Evolutionary conservation across 2,113 vertebrate genomes (phyloP).

Genomic region (Mirza zaza): DNA sequence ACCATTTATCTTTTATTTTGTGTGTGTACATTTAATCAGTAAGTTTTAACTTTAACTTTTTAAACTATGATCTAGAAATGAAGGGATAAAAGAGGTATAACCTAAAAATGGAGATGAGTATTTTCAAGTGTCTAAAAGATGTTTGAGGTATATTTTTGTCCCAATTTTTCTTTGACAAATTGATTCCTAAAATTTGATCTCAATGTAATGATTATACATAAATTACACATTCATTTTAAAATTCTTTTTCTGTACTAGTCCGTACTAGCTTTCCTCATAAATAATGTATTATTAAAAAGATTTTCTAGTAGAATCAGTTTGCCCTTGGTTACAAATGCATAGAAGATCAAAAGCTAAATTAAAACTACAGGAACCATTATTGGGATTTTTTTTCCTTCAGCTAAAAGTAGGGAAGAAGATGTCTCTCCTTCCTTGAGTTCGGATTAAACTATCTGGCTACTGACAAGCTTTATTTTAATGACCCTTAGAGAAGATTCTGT

Average conservation of each 20-base stretch:
- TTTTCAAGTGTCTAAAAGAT: slow-evolving; percentile 8
- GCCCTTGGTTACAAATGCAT: not conserved
- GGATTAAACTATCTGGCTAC: not conserved
- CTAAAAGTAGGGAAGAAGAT: not conserved
- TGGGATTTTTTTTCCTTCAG: not conserved
- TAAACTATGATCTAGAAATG: not conserved
- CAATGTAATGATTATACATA: not conserved
- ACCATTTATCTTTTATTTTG: not conserved
- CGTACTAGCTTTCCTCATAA: not conserved
- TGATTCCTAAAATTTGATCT: slow-evolving; percentile 31
- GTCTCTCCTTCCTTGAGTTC: not conserved
- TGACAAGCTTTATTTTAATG: slow-evolving; percentile 22
- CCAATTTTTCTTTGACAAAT: slow-evolving; percentile 10
- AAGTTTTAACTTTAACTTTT: not conserved
- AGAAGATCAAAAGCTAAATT: slow-evolving; percentile 16
- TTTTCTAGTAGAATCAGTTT: slow-evolving; percentile 32
- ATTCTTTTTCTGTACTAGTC: not conserved
- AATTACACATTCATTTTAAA: slow-evolving; percentile 37
- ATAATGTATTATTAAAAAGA: slow-evolving; percentile 4
- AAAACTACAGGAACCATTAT: slow-evolving; percentile 13
- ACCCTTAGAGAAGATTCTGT: not conserved
- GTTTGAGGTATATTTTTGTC: not conserved
- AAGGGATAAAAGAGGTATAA: not conserved
- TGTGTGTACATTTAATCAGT: not conserved
- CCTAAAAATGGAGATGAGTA: not conserved